phyloP scores from a whole-genome alignment of 2,888 invertebrate genomes.

The Ormyrus pomaceus region DNA sequence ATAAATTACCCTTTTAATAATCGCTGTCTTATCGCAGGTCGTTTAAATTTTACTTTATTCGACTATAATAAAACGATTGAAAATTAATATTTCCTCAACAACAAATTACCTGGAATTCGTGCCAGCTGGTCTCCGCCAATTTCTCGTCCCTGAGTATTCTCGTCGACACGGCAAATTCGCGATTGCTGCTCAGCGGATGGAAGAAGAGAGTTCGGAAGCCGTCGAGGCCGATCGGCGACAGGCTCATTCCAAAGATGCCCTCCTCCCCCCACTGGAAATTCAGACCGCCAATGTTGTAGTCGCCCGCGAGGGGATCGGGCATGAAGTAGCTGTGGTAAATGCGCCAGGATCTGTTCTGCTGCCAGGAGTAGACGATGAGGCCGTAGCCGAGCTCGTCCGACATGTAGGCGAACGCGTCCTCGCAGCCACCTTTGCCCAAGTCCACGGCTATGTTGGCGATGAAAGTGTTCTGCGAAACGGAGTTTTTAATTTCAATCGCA shows the following conservation, averaged over 20 bases:
- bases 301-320: slow-evolving; percentile 88
- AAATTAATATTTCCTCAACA: no score
- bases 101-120: slow-evolving; percentile 80
- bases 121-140: slow-evolving; percentile 82
- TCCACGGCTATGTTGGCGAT: slow-evolving; percentile 93
- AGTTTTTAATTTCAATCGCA: no score
- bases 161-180: slow-evolving; percentile 88
- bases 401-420: slow-evolving; percentile 87
- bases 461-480: slow-evolving; percentile 79
- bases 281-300: slow-evolving; percentile 86
- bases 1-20: no score
- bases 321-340: slow-evolving; percentile 87
- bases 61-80: no score
- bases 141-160: slow-evolving; percentile 83
- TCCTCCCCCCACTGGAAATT: slow-evolving; percentile 92
- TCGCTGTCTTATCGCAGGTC: no score
- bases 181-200: slow-evolving; percentile 86
- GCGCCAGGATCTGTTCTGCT: slow-evolving; percentile 87
- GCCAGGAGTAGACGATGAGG: slow-evolving; percentile 87
- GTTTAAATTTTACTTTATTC: no score
- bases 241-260: slow-evolving; percentile 87
- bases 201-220: slow-evolving; percentile 86
- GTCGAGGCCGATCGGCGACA: slow-evolving; percentile 82
- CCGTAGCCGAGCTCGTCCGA: slow-evolving; percentile 91
- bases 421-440: slow-evolving; percentile 82